Conservation (phyloP, 2,888 invertebrate species). For the Eucriotettix oculatus region DNA sequence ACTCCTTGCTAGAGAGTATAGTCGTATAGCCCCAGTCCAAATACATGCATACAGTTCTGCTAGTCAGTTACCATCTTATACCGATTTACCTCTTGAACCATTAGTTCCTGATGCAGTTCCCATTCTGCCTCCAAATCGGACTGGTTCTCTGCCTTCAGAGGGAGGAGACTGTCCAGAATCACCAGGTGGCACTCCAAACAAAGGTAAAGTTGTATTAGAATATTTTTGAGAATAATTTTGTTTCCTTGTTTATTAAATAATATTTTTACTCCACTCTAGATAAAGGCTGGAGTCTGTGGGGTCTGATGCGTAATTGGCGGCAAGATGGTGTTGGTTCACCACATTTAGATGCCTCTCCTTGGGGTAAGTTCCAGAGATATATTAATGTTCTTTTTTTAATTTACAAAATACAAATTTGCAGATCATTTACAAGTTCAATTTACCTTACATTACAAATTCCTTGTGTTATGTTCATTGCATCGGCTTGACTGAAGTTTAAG, state of each 20-base stretch:
- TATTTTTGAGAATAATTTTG: neutral
- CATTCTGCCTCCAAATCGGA: neutral
- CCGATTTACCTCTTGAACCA: constrained; percentile 23
- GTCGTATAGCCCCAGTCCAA: constrained; percentile 37
- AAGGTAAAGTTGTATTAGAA: constrained; percentile 10
- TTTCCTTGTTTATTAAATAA: constrained; percentile 11
- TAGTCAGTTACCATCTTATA: constrained; percentile 23
- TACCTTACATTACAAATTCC: no score
- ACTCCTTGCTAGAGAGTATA: constrained; percentile 37
- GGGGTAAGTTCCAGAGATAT: constrained; percentile 20
- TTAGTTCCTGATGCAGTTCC: constrained; percentile 15
- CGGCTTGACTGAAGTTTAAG: no score
- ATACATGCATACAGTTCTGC: constrained; percentile 35
- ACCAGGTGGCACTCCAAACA: constrained; percentile 16
- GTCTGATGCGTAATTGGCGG: constrained; percentile 26
- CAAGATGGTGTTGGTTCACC: constrained; percentile 25
- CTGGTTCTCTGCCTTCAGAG: neutral
- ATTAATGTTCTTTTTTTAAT: neutral
- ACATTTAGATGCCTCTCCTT: constrained; percentile 25
- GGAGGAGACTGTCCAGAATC: constrained; percentile 1
- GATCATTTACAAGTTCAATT: no score
- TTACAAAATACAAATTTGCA: neutral
- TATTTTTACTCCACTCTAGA: constrained; percentile 17
- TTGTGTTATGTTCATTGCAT: no score
- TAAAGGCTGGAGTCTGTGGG: constrained; percentile 30